phyloP scores from a whole-genome alignment of 1,140 invertebrate species.

The Drosophila oshimai region DNA sequence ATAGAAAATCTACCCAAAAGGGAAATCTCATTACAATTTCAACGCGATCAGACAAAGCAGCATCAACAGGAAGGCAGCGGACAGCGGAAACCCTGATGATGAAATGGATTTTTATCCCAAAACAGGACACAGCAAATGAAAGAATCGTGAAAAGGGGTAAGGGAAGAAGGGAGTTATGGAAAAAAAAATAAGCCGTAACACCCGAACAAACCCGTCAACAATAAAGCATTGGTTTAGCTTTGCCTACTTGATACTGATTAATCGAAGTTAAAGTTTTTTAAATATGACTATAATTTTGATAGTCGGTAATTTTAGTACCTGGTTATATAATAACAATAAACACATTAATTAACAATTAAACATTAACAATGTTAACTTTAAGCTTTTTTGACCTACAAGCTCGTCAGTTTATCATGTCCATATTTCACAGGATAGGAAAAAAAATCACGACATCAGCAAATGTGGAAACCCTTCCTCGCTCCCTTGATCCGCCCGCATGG shows the following conservation, averaged over 20 bases:
- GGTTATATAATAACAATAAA: no score
- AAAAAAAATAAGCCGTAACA: slow-evolving; percentile 31
- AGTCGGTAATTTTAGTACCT: no score
- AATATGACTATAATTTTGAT: no score
- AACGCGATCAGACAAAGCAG: slow-evolving; percentile 74
- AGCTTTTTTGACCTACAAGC: no score
- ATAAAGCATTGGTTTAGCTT: background rate
- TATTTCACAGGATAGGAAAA: slow-evolving; percentile 5
- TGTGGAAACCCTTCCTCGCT: slow-evolving; percentile 41
- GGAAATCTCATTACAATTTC: slow-evolving; percentile 82
- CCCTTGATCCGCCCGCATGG: background rate
- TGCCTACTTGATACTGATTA: background rate
- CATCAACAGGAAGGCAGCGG: slow-evolving; percentile 8
- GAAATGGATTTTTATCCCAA: slow-evolving; percentile 81
- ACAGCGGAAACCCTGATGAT: slow-evolving; percentile 68
- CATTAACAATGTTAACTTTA: no score
- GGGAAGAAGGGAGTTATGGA: slow-evolving; percentile 39
- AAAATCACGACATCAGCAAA: slow-evolving; percentile 74
- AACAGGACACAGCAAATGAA: slow-evolving; percentile 57
- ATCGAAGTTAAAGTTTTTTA: background rate
- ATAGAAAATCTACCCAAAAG: slow-evolving; percentile 11
- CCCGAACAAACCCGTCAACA: slow-evolving; percentile 51
- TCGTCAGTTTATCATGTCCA: background rate
- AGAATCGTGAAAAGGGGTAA: background rate
- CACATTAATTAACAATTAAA: no score